Evolutionary conservation across 2,797 vertebrate species (phyloP).

Genomic region (Rhabdophis nuchalis): DNA sequence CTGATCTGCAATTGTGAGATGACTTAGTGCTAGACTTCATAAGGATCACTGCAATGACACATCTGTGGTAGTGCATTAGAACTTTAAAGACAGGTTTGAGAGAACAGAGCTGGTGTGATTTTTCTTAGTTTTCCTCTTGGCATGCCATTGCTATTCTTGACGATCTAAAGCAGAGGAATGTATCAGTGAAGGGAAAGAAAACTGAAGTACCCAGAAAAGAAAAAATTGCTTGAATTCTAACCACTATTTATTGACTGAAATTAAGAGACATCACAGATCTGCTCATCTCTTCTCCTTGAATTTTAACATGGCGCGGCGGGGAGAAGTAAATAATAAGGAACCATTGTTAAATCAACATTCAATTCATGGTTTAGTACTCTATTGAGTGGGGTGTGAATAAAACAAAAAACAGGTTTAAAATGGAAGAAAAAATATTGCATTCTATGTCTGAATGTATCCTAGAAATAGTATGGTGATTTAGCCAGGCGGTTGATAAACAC

Average conservation of each 20-base stretch:
- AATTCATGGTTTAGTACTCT: neutral
- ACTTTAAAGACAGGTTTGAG: neutral
- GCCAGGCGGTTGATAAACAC: neutral
- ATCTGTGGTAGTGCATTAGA: neutral
- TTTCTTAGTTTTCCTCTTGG: neutral
- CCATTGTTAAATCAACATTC: neutral
- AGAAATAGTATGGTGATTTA: neutral
- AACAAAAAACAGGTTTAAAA: neutral
- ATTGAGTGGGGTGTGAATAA: neutral
- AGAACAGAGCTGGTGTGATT: neutral
- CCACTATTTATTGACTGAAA: neutral
- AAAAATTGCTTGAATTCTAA: neutral
- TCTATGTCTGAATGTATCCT: neutral
- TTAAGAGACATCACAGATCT: neutral
- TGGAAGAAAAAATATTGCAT: neutral
- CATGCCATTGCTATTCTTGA: neutral
- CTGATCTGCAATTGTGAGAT: neutral
- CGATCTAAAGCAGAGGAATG: neutral
- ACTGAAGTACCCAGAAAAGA: neutral
- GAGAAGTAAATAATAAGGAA: neutral
- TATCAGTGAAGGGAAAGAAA: neutral
- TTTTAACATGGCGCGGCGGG: neutral
- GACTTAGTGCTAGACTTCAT: neutral
- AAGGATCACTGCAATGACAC: neutral
- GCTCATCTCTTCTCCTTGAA: neutral